phyloP scores from a whole-genome alignment of 2,113 vertebrate species.

The Protomyctophum bolini region DNA sequence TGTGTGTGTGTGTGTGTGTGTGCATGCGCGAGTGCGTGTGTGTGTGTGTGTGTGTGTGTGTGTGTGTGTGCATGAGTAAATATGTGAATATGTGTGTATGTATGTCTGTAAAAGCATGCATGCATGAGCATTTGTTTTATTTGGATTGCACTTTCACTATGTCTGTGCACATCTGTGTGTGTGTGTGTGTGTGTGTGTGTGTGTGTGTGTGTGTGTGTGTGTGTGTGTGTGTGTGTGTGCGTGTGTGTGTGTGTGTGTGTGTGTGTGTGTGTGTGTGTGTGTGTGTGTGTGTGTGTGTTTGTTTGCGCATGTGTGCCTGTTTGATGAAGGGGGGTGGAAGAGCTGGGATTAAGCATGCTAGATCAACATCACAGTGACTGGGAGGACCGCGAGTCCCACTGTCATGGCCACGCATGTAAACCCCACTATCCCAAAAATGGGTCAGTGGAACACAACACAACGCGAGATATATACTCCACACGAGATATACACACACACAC shows the following conservation, averaged over 20 bases:
- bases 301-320: constrained; percentile 26
- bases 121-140: constrained; percentile 48
- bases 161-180: constrained; percentile 22
- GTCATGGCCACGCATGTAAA: constrained; percentile 71
- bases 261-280: constrained; percentile 7
- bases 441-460: constrained; percentile 81
- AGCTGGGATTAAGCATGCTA: constrained; percentile 71
- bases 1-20: constrained; percentile 9
- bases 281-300: constrained; percentile 41
- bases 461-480: too few species aligned
- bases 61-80: background rate
- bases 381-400: constrained; percentile 67
- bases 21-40: constrained; percentile 12
- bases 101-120: constrained; percentile 34
- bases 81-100: background rate
- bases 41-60: background rate
- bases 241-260: constrained; percentile 25
- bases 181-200: constrained; percentile 35
- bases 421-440: constrained; percentile 74
- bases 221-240: constrained; percentile 38
- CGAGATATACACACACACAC: constrained; percentile 37
- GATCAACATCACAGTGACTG: constrained; percentile 72
- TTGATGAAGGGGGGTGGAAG: constrained; percentile 52
- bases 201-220: constrained; percentile 26
- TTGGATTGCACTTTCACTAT: constrained; percentile 51